A percentile compares a stretch with the other conserved stretches of the same genome.
These are phyloP conservation scores for Myiagra hebetior DNA, from an alignment of 2,113 vertebrate genomes.

Conservation along the genomic window DNA sequence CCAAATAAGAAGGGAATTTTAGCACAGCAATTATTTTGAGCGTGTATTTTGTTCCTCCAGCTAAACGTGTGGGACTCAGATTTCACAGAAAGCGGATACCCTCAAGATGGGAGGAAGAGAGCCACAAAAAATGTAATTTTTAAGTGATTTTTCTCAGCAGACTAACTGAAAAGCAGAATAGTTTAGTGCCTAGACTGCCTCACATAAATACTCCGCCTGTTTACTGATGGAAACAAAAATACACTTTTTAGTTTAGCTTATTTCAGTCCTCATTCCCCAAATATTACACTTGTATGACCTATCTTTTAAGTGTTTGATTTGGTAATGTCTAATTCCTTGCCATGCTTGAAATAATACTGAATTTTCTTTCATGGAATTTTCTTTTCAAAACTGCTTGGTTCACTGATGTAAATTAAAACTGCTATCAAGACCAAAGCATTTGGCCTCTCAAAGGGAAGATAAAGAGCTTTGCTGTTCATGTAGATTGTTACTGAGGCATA, in stretches of 20 bases:
- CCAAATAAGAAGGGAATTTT: neutral
- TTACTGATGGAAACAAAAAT: neutral
- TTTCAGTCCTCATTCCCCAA: neutral
- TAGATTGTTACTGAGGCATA: neutral
- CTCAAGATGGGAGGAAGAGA: constrained; percentile 70
- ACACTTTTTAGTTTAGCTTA: neutral
- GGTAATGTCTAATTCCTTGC: neutral
- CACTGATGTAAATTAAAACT: neutral
- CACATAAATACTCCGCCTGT: neutral
- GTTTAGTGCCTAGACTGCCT: neutral
- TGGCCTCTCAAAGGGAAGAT: neutral
- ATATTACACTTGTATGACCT: neutral
- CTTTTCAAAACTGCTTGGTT: neutral
- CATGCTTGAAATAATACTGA: neutral
- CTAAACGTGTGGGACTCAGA: constrained; percentile 63
- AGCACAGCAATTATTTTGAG: constrained; percentile 4
- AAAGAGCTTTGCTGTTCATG: neutral
- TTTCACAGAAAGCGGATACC: constrained; percentile 76
- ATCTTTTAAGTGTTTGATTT: neutral
- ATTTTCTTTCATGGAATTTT: neutral
- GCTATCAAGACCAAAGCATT: neutral
- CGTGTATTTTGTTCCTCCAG: constrained; percentile 41
- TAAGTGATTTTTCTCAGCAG: neutral
- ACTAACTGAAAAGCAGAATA: neutral
- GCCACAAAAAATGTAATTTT: constrained; percentile 52